Base-by-base conservation (phyloP, 2,888 invertebrate genomes). In the Diplazon laetatorius region DNA sequence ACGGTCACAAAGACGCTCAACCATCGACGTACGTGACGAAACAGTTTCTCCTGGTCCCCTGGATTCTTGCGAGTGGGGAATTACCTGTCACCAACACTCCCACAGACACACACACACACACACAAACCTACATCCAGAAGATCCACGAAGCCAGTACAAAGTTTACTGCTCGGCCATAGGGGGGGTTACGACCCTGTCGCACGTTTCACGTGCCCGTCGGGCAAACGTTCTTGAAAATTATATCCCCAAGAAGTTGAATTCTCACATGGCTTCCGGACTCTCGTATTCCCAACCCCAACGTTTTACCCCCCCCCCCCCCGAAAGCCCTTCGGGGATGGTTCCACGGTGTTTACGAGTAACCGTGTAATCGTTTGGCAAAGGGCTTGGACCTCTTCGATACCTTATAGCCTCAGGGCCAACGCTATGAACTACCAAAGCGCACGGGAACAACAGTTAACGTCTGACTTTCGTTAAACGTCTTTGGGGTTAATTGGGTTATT, bases 401-500 rank as follows among this genome's bases (percentile, higher is more conserved):
- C 25, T 14, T 3, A 14, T 3, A 22, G 39, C 66, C 30, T 6
- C 30, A 6, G 6, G 10, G 16, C 62, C 35, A 18, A 10, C 9
- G 20, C 50, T 59, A 18, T 14, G 46, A 52, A 30, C 57, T 14
- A 14, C 22, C 35, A 18, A 30, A 48, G 12, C 48, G 35, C 37
- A 37, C 16, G 18, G 20, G 42, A 20, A 46, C 18, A 48, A 20
- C 55, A 42, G 35, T 39, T 46, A n/a, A 9, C 35, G 20, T 22
- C 22, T 16, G 59, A 52, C 66, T 68, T 52, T 35, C 57, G 60
- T n/a, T n/a, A 52, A 52, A 52, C 52, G 39, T 44, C 44, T 63
- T 25, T 44, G 39, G 62, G 78, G 65, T 78, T 78, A 75, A 78
- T 78, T 78, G 74, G 74, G 74, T 78, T 74, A 78, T 63, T 25